Base-by-base conservation (phyloP, 2,888 invertebrate species). In the Dyspetes luteomarginatus region DNA sequence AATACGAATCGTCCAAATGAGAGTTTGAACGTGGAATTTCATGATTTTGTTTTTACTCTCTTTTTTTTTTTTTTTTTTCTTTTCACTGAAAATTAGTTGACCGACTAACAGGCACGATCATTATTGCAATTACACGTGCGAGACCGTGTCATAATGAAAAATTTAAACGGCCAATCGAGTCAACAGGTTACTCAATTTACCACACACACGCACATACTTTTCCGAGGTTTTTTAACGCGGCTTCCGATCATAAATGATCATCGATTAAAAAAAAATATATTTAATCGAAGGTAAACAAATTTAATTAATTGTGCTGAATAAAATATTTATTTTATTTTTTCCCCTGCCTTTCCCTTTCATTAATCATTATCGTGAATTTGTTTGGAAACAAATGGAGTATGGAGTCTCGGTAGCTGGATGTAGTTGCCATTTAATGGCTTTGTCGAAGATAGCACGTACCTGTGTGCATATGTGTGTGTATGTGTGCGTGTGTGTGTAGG, bases 161-260 rank as follows among this genome's bases (percentile, higher is more conserved):
- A 56, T 80, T 72, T 60, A 62, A 36, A 36, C 22, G 58, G 17
- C 52, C 60, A 62, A 60, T 72, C 43, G 58, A 45, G 43, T 73
- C 67, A 73, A 68, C 72, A 62, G 72, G 65, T 71, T 65, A 68
- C 45, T 52, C 60, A 48, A 55, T 78, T 68, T 22, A 7, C 36
- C 36, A 17, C 26, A 64, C 24, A 17, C 41, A 43, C 19, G 41
- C 50, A 22, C 28, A n/a, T n/a, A n/a, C n/a, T n/a, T n/a, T 52
- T 19, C 28, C n/a, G 24, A 22, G 50, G n/a, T 26, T 36, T 28
- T 28, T 65, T 28, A n/a, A n/a, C n/a, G n/a, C n/a, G n/a, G n/a
- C n/a, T n/a, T n/a, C n/a, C n/a, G n/a, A n/a, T n/a, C n/a, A n/a
- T n/a, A n/a, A n/a, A n/a, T n/a, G n/a, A n/a, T n/a, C n/a, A n/a